Conservation (phyloP, 2,113 vertebrate species). For the Promerops cafer region DNA sequence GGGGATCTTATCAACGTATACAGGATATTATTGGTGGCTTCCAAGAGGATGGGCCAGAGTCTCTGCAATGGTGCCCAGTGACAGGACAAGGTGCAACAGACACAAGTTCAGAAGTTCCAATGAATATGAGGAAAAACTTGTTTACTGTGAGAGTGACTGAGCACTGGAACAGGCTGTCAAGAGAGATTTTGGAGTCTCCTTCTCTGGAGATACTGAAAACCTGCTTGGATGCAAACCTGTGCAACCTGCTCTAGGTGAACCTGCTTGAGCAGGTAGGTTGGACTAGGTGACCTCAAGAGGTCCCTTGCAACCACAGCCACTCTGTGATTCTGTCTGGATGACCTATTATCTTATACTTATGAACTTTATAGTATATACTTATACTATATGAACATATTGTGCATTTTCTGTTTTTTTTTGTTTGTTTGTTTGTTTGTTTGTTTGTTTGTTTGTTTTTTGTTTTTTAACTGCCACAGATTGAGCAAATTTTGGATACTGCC, state of each 20-base stretch:
- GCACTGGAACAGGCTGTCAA: not conserved
- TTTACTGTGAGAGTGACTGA: not conserved
- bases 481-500: not conserved
- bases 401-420: no score
- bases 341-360: not conserved
- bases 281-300: not conserved
- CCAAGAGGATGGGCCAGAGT: not conserved
- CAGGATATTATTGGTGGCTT: fast-evolving
- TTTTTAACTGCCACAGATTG: not conserved
- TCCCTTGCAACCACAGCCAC: not conserved
- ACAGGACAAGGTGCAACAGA: not conserved
- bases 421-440: no score
- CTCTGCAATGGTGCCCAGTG: not conserved
- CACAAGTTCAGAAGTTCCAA: not conserved
- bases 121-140: not conserved
- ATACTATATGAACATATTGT: no score
- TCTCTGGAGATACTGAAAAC: not conserved
- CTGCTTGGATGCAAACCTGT: not conserved
- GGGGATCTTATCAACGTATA: fast-evolving
- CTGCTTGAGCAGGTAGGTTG: not conserved
- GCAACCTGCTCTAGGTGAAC: not conserved
- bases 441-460: no score
- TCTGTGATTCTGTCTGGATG: not conserved
- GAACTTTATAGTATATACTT: no score
- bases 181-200: not conserved